A percentile compares a stretch with the other conserved stretches of the same genome.
These are phyloP conservation scores for Marasmarcha lunaedactyla DNA, from an alignment of 2,888 invertebrate genomes.

Conservation along the genomic window DNA sequence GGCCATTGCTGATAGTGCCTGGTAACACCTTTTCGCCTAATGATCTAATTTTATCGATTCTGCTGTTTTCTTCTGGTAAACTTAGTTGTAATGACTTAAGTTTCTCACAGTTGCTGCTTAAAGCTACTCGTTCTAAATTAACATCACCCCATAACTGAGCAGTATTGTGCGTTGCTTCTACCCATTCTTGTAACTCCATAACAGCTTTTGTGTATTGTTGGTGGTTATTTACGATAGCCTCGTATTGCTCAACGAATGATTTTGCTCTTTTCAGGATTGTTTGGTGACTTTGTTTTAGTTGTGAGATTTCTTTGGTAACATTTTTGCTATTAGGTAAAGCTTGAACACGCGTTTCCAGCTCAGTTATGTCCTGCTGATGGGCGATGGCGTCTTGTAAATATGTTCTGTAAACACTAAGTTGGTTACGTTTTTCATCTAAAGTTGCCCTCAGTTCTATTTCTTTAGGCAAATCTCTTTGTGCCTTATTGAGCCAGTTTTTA, in stretches of 20 bases:
- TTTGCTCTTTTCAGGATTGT: constrained; percentile 78
- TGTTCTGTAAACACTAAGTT: constrained; percentile 85
- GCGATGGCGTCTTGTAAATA: constrained; percentile 85
- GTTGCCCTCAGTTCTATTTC: constrained; percentile 87
- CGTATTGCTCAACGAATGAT: constrained; percentile 85
- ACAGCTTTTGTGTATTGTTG: constrained; percentile 90
- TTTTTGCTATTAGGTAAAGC: constrained; percentile 84
- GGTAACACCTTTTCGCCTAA: constrained; percentile 93
- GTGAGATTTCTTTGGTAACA: constrained; percentile 77
- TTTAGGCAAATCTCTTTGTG: constrained; percentile 80
- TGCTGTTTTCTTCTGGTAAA: constrained; percentile 87
- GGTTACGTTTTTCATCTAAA: constrained; percentile 90
- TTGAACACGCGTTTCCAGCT: constrained; percentile 83
- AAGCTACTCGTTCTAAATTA: constrained; percentile 84
- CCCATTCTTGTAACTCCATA: constrained; percentile 88
- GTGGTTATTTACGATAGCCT: constrained; percentile 89
- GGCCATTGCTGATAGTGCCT: constrained; percentile 85
- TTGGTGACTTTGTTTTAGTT: constrained; percentile 79
- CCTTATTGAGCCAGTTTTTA: constrained; percentile 81
- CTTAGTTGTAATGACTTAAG: constrained; percentile 82
- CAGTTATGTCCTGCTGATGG: constrained; percentile 87
- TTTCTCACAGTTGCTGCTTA: constrained; percentile 89
- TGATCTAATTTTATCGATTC: constrained; percentile 82
- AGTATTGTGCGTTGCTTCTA: constrained; percentile 85
- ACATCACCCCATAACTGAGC: constrained; percentile 86